Percentiles rank a stretch among this genome's conserved stretches.
These are phyloP conservation scores for Lamprologus sp. DNA, from an alignment of 2,113 vertebrate genomes.

Conservation along the genomic window DNA sequence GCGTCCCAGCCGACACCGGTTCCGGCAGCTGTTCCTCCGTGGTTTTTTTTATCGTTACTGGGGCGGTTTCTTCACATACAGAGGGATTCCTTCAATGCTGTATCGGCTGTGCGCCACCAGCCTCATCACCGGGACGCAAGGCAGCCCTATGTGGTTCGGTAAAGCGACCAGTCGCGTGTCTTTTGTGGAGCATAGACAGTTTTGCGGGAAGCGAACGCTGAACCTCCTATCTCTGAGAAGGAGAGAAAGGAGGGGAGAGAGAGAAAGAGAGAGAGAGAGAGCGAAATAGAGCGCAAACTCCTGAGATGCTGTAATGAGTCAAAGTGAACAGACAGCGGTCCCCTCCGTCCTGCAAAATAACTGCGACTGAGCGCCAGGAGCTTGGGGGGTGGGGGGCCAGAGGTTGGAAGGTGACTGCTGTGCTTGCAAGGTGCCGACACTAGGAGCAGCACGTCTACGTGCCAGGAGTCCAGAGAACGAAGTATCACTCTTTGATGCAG, in stretches of 20 bases:
- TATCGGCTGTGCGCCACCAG: slow-evolving; percentile 61
- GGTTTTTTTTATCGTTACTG: slow-evolving; percentile 24
- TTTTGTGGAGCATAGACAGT: slow-evolving; percentile 18
- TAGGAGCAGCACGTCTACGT: slow-evolving; percentile 65
- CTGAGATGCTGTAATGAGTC: not conserved
- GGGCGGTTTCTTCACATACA: slow-evolving; percentile 61
- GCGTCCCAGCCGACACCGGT: slow-evolving; percentile 41
- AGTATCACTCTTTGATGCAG: slow-evolving; percentile 48
- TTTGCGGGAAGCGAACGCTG: not conserved
- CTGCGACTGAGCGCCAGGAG: slow-evolving; percentile 20
- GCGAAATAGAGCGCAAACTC: not conserved
- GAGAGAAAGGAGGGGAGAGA: not conserved
- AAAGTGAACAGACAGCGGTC: not conserved
- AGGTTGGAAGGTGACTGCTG: slow-evolving; percentile 73
- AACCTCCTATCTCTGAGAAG: not conserved
- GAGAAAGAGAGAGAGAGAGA: not conserved
- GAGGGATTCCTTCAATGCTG: slow-evolving; percentile 51
- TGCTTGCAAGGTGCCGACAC: slow-evolving; percentile 59
- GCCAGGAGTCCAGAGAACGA: slow-evolving; percentile 22
- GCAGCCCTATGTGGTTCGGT: slow-evolving; percentile 38
- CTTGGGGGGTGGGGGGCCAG: slow-evolving; percentile 40
- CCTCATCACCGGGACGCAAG: slow-evolving; percentile 71
- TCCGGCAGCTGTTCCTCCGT: slow-evolving; percentile 18
- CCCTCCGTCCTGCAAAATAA: slow-evolving; percentile 19
- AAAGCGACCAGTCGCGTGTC: slow-evolving; percentile 30